phyloP scores from a whole-genome alignment of 2,797 vertebrate genomes.

The Momotus momota region DNA sequence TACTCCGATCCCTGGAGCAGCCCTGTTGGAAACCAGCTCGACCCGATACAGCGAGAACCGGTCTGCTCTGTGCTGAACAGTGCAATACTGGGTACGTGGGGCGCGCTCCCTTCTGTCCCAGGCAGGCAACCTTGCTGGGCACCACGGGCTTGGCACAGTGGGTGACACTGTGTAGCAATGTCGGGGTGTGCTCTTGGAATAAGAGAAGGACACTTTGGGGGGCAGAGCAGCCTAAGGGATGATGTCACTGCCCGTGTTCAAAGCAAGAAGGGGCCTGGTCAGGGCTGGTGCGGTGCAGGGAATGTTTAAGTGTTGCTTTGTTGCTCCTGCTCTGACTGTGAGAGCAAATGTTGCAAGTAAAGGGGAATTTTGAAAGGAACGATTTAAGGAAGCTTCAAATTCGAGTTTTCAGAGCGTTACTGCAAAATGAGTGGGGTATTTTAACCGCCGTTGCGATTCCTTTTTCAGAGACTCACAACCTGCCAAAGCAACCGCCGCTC shows the following conservation, averaged over 20 bases:
- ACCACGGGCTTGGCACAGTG: accelerated
- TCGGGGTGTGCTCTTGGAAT: accelerated
- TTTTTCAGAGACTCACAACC: conserved; percentile 94
- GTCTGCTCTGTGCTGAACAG: conserved; percentile 99
- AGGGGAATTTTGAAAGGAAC: background rate
- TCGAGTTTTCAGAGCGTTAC: background rate
- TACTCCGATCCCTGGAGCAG: conserved; percentile 99
- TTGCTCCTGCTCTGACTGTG: background rate
- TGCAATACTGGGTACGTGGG: conserved; percentile 90
- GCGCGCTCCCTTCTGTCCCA: accelerated
- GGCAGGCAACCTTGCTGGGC: accelerated
- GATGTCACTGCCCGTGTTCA: accelerated
- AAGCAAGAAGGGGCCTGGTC: background rate
- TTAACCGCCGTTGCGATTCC: background rate
- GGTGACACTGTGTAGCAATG: accelerated
- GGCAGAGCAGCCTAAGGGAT: accelerated
- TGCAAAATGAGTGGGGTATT: background rate
- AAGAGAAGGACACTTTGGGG: background rate
- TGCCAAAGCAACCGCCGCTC: conserved; percentile 98
- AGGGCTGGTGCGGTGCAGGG: accelerated
- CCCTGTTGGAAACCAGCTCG: conserved; percentile 97
- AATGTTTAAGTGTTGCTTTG: accelerated
- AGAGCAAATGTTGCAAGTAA: background rate
- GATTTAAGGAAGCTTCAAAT: background rate
- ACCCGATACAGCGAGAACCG: conserved; percentile 96